phyloP scores from a whole-genome alignment of 2,888 invertebrate species.

The Cephus runcator region DNA sequence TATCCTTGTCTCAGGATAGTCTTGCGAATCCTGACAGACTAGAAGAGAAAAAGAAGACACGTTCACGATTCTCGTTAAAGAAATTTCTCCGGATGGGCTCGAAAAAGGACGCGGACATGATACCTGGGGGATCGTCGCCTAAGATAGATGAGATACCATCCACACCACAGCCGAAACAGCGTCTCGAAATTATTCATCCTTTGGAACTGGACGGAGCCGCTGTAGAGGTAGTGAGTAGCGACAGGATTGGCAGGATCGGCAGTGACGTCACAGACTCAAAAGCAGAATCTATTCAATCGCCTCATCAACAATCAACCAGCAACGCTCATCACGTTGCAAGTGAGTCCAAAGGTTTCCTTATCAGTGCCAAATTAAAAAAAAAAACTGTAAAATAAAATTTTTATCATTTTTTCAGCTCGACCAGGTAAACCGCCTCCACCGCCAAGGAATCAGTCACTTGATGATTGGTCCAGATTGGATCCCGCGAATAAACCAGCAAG shows the following conservation, averaged over 20 bases:
- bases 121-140: conserved; percentile 63
- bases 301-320: conserved; percentile 30
- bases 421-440: conserved; percentile 82
- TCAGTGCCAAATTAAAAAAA: neutral
- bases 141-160: conserved; percentile 71
- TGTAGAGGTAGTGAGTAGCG: conserved; percentile 79
- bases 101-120: conserved; percentile 74
- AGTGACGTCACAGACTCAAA: conserved; percentile 60
- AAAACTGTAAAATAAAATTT: neutral
- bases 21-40: conserved; percentile 64
- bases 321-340: conserved; percentile 40
- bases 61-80: conserved; percentile 82
- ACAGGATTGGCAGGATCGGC: conserved; percentile 56
- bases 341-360: conserved; percentile 26
- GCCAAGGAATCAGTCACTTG: conserved; percentile 70
- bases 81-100: conserved; percentile 85
- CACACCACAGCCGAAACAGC: conserved; percentile 75
- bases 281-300: conserved; percentile 30
- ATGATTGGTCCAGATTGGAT: conserved; percentile 67
- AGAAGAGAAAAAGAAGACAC: conserved; percentile 75
- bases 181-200: conserved; percentile 89
- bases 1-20: conserved; percentile 82
- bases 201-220: conserved; percentile 84
- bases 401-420: conserved; percentile 54
- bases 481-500: conserved; percentile 71